Evolutionary conservation across 2,113 vertebrate species (phyloP).

Genomic region (Polypterus bichir): DNA sequence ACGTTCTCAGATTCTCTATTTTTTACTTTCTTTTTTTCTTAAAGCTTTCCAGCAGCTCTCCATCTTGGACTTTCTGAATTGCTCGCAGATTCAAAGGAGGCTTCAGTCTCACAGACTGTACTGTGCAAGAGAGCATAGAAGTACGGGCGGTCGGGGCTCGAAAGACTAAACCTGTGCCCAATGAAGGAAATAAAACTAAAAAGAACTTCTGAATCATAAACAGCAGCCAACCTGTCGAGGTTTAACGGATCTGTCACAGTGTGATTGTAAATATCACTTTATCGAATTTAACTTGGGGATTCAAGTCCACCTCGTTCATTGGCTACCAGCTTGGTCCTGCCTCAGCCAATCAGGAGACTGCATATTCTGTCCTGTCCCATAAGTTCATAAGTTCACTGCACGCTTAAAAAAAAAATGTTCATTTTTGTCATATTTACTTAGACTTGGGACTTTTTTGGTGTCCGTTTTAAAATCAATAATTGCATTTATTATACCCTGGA

Average conservation of each 20-base stretch:
- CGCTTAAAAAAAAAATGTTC: no score
- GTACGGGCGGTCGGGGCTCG: conserved; percentile 44
- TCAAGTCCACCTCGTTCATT: conserved; percentile 47
- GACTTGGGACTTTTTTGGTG: no score
- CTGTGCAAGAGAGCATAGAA: conserved; percentile 49
- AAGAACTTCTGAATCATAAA: conserved; percentile 60
- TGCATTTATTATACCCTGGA: no score
- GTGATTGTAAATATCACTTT: conserved; percentile 73
- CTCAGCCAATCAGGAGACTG: no score
- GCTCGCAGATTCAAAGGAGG: conserved; percentile 51
- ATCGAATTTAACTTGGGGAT: conserved; percentile 54
- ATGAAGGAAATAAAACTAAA: conserved; percentile 38
- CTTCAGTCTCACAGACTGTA: conserved; percentile 50
- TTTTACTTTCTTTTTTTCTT: conserved; percentile 44
- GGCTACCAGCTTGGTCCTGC: no score
- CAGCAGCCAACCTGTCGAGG: conserved; percentile 44
- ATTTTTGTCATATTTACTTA: no score
- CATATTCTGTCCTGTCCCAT: no score
- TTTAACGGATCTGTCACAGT: conserved; percentile 57
- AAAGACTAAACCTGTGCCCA: conserved; percentile 40
- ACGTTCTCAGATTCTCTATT: conserved; percentile 17
- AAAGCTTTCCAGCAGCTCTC: conserved; percentile 55
- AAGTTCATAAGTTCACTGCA: no score
- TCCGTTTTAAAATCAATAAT: no score
- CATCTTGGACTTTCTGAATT: conserved; percentile 56